phyloP scores from a whole-genome alignment of 1,140 invertebrate genomes.

The Frieseomelitta varia region DNA sequence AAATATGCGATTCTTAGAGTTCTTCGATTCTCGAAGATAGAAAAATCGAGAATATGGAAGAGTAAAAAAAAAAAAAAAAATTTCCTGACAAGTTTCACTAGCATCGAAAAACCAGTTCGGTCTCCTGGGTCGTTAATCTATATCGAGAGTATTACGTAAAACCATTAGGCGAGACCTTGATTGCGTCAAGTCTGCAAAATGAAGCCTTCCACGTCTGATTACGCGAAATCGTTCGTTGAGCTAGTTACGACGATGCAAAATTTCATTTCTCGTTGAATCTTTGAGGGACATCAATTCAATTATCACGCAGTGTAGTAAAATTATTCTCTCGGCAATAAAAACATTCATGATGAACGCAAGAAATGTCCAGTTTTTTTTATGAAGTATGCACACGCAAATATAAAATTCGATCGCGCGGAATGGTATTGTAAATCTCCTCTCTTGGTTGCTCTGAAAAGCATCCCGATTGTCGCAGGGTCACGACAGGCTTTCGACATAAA shows the following conservation, averaged over 20 bases:
- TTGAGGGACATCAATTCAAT: not conserved
- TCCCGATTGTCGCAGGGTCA: conserved; percentile 63
- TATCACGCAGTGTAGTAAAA: not conserved
- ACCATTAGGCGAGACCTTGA: conserved; percentile 43
- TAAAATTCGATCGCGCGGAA: not conserved
- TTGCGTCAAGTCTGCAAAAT: conserved; percentile 53
- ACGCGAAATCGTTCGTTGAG: not conserved
- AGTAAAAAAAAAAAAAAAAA: no score
- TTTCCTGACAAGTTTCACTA: no score
- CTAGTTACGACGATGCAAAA: not conserved
- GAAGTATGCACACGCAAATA: not conserved
- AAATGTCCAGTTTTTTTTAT: not conserved
- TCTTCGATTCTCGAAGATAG: not conserved
- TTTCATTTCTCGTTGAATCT: not conserved
- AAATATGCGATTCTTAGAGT: not conserved
- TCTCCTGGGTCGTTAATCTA: not conserved
- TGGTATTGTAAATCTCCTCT: not conserved
- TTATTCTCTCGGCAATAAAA: not conserved
- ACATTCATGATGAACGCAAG: not conserved
- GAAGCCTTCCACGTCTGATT: conserved; percentile 24
- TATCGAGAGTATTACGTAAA: conserved; percentile 38
- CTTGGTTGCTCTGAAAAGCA: conserved; percentile 32
- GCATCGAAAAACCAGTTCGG: not conserved
- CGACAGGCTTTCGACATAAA: conserved; percentile 63
- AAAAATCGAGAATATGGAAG: not conserved